Evolutionary conservation across 64 coral and sea anemone species (phyloP), one percentile per base, ranked within the genome.

Genomic region (Acropora tenuis): DNA sequence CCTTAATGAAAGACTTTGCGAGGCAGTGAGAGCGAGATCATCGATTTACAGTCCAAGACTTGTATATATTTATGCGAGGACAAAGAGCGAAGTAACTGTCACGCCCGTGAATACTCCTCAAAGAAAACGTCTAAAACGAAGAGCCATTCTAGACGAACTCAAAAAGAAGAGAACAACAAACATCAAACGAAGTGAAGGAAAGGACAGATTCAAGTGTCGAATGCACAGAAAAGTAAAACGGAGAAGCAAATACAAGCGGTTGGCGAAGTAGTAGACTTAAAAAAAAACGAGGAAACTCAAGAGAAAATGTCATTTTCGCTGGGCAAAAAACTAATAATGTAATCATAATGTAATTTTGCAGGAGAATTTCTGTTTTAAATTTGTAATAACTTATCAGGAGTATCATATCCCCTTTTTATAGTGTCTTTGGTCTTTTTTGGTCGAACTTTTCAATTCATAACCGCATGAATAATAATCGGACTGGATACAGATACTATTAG

Each of bases 41-140:
- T 88, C 92, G 18, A 74, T 91, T 9, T 90, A 93, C 55, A 48
- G 71, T 11, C 95, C 95, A 13, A 84, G 41, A 7, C 74, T 97
- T 69, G 84, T 94, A 19, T 97, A 97, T 48, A 94, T 94, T n/a
- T 94, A 97, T 41, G 92, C 88, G 9, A 90, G 95, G 82, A 97
- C 95, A 42, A 87, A 86, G 40, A 88, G 48, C 20, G 47, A 97
- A 5, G 30, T 69, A 9, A 47, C 44, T 12, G 40, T 69, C 40
- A 50, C 50, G 18, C 74, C 58, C 8, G 61, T 20, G 6, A 76
- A 41, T 47, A 76, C 50, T 74, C 75, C 57, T 17, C 71, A 82
- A 9, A 83, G 73, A 49, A 30, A 92, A 48, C 68, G 73, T 10
- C 75, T 86, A 44, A 83, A 86, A 60, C 40, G 50, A 6, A 52